phyloP scores from a whole-genome alignment of 2,797 vertebrate species.

The Rachycentron canadum region DNA sequence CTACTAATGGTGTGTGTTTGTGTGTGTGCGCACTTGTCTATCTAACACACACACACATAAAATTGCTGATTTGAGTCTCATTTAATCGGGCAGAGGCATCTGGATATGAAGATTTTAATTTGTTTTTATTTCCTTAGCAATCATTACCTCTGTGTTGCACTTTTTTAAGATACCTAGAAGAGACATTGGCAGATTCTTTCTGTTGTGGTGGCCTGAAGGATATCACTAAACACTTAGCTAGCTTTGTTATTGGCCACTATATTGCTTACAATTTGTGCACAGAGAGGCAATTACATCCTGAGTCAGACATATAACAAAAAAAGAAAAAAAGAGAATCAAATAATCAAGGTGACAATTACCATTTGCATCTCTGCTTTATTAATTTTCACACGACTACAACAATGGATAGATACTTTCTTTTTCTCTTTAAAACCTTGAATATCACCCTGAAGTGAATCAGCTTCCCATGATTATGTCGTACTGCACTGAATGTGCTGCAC shows the following conservation, averaged over 20 bases:
- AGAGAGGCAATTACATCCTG: slow-evolving; percentile 12
- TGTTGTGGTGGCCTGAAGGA: slow-evolving; percentile 14
- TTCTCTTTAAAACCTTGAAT: background rate
- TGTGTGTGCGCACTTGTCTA: background rate
- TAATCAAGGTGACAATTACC: background rate
- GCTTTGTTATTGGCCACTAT: slow-evolving; percentile 22
- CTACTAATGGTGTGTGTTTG: background rate
- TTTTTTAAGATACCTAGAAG: slow-evolving; percentile 41
- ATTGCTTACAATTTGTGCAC: slow-evolving; percentile 31
- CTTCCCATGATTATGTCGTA: background rate
- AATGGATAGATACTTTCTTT: background rate
- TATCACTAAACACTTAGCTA: slow-evolving; percentile 23
- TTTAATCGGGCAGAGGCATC: slow-evolving; percentile 41
- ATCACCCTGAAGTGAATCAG: slow-evolving; percentile 1
- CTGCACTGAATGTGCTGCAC: background rate
- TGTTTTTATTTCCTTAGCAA: slow-evolving; percentile 52
- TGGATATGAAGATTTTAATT: slow-evolving; percentile 51
- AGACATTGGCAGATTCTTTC: slow-evolving; percentile 10
- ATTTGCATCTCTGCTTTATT: background rate
- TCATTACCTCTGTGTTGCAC: slow-evolving; percentile 41
- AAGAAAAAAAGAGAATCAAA: background rate
- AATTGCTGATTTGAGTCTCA: slow-evolving; percentile 47
- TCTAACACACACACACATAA: slow-evolving; percentile 11
- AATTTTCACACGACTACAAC: background rate
- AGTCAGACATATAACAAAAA: background rate